Percentiles rank a stretch among this genome's conserved stretches.
phyloP scores from a whole-genome alignment of 2,113 vertebrate species.

The Odocoileus virginianus region DNA sequence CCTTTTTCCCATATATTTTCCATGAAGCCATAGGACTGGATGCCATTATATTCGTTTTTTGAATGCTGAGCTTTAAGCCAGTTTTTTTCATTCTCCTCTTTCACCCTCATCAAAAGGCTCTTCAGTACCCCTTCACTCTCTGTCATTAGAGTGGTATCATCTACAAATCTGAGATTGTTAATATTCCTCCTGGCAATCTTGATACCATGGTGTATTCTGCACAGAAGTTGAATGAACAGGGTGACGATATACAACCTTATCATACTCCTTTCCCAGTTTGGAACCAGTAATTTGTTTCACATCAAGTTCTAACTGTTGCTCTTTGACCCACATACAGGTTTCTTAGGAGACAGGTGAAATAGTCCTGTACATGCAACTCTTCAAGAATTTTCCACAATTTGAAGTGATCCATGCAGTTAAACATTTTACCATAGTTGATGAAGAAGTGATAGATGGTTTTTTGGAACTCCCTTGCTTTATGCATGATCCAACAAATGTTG shows the following conservation, averaged over 20 bases:
- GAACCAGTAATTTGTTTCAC: not conserved
- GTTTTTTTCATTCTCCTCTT: not conserved
- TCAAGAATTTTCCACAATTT: not conserved
- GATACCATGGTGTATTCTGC: not conserved
- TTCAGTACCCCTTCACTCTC: not conserved
- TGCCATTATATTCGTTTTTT: not conserved
- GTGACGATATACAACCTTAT: not conserved
- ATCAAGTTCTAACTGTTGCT: not conserved
- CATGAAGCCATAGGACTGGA: not conserved
- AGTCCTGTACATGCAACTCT: not conserved
- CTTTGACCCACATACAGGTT: not conserved
- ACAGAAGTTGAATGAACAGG: not conserved
- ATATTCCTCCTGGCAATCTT: not conserved
- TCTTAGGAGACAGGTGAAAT: not conserved
- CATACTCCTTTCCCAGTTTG: not conserved
- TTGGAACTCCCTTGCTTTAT: not conserved
- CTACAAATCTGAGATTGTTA: not conserved
- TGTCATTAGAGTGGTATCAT: not conserved
- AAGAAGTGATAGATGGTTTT: not conserved
- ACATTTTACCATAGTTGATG: not conserved
- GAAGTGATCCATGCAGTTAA: not conserved
- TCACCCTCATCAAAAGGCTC: not conserved
- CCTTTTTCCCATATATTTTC: not conserved
- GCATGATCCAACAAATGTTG: not conserved
- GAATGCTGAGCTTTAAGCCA: not conserved